These are phyloP conservation scores for Albula goreensis DNA, from an alignment of 2,113 vertebrate species.

Conservation along the genomic window DNA sequence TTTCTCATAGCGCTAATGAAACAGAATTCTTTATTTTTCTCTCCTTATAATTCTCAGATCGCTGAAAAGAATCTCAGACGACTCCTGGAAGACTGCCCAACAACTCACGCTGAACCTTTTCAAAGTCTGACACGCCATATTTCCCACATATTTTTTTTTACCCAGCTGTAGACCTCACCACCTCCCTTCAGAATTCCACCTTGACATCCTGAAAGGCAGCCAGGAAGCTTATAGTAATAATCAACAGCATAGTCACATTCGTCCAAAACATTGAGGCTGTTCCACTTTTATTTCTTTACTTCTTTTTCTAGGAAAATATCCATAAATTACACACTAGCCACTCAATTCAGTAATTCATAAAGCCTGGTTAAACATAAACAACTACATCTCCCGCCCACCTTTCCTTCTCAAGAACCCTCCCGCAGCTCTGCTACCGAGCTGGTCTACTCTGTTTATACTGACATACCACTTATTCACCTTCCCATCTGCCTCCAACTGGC, in stretches of 20 bases:
- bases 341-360: no score
- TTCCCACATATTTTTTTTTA: background rate
- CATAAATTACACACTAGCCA: no score
- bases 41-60: background rate
- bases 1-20: background rate
- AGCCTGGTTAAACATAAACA: no score
- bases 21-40: background rate
- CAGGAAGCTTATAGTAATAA: background rate
- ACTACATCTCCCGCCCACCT: no score
- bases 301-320: no score
- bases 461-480: no score
- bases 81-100: background rate
- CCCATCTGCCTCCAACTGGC: background rate
- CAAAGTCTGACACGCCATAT: background rate
- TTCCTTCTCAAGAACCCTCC: no score
- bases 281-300: background rate
- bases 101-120: background rate
- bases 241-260: background rate
- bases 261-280: background rate
- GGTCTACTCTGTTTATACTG: no score
- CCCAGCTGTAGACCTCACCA: background rate
- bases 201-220: background rate
- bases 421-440: no score
- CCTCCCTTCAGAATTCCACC: background rate
- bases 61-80: background rate